These are phyloP conservation scores for Drosophila arawakana DNA, from an alignment of 1,140 invertebrate species.

Conservation along the genomic window DNA sequence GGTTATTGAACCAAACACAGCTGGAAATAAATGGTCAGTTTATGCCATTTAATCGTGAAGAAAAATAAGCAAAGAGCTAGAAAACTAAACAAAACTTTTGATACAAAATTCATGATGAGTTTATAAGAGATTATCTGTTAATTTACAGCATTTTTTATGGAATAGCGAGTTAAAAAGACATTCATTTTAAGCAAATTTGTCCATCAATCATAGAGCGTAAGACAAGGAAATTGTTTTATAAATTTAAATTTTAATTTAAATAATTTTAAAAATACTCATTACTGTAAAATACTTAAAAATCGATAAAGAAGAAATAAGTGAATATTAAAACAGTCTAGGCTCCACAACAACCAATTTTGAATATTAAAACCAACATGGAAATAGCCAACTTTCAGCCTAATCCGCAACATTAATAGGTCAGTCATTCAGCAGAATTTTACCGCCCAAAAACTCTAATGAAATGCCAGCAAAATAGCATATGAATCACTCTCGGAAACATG, in stretches of 20 bases:
- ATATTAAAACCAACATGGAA: neutral
- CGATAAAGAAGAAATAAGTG: too few relatives aligned
- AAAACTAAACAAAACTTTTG: neutral
- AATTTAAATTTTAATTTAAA: too few relatives aligned
- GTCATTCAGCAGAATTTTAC: neutral
- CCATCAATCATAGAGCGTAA: neutral
- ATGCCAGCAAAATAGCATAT: conserved; percentile 6
- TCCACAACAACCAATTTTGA: too few relatives aligned
- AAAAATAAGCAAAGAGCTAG: neutral
- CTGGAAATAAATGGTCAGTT: conserved; percentile 5
- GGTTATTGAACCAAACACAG: conserved; percentile 41
- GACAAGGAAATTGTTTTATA: too few relatives aligned
- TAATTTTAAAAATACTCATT: too few relatives aligned
- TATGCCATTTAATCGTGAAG: neutral
- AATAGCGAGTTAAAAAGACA: neutral
- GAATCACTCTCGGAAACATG: conserved; percentile 19
- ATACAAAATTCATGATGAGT: conserved; percentile 12
- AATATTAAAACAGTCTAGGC: too few relatives aligned
- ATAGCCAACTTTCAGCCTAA: neutral
- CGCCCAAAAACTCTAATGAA: neutral
- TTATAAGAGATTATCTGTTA: conserved; percentile 29
- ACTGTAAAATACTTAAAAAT: too few relatives aligned
- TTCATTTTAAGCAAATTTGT: neutral
- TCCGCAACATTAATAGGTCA: conserved; percentile 11
- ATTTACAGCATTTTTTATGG: conserved; percentile 21